Evolutionary conservation across 1,140 invertebrate species (phyloP).

Genomic region (Chymomyza costata): DNA sequence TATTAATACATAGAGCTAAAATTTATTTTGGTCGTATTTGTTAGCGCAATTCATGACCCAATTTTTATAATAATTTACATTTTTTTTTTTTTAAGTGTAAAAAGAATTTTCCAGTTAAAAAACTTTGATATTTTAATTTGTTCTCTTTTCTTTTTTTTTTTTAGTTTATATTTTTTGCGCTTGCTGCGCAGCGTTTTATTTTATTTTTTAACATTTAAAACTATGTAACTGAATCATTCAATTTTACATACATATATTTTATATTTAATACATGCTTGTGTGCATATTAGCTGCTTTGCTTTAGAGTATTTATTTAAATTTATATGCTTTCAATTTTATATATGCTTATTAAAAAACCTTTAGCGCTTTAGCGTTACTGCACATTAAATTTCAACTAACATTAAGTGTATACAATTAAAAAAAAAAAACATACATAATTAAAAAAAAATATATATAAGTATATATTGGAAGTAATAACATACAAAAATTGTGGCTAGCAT

Average conservation of each 20-base stretch:
- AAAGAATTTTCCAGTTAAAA: no score
- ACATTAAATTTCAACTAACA: conserved; percentile 49
- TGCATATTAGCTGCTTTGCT: conserved; percentile 7
- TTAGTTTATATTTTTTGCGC: no score
- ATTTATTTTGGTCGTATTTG: no score
- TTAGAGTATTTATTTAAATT: conserved; percentile 21
- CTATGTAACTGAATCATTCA: conserved; percentile 71
- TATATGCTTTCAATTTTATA: conserved; percentile 43
- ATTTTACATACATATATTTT: conserved; percentile 32
- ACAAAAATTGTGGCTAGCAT: neutral
- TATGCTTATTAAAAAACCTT: conserved; percentile 49
- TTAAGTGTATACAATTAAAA: conserved; percentile 50
- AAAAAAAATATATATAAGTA: neutral
- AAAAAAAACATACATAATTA: neutral
- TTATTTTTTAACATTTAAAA: conserved; percentile 50
- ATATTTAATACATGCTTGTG: conserved; percentile 27
- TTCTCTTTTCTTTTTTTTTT: no score
- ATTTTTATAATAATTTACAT: no score
- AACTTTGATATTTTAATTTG: no score
- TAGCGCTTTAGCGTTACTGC: conserved; percentile 39
- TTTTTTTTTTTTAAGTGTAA: no score
- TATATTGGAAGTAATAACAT: conserved; percentile 44
- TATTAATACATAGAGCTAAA: no score
- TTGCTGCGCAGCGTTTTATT: no score
- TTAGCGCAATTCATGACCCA: no score